Conservation (phyloP, 2,113 vertebrate genomes). For the Burhinus oedicnemus region DNA sequence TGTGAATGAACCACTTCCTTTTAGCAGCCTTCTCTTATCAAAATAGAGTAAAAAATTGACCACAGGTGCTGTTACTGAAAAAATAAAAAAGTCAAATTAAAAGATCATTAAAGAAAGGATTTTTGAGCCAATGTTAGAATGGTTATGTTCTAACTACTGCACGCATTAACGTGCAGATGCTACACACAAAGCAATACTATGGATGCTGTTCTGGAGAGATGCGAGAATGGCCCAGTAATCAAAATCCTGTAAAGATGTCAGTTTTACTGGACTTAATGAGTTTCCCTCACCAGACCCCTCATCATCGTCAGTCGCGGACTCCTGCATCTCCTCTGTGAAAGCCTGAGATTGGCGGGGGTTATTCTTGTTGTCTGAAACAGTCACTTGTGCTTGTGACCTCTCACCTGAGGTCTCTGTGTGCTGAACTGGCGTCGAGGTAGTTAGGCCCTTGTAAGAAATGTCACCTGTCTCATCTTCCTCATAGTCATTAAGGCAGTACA, state of each 20-base stretch:
- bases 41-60: conserved; percentile 21
- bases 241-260: conserved; percentile 76
- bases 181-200: conserved; percentile 72
- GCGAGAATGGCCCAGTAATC: conserved; percentile 78
- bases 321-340: conserved; percentile 85
- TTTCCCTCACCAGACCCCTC: conserved; percentile 95
- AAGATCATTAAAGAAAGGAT: conserved; percentile 12
- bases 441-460: conserved; percentile 82
- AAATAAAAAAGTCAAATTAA: background rate
- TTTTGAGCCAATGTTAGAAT: conserved; percentile 10
- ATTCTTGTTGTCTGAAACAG: conserved; percentile 84
- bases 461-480: conserved; percentile 94
- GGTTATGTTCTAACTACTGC: conserved; percentile 32
- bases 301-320: conserved; percentile 80
- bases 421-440: conserved; percentile 83
- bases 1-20: conserved; percentile 52
- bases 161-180: conserved; percentile 67
- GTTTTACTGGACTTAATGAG: conserved; percentile 81
- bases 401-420: conserved; percentile 83
- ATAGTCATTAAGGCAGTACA: conserved; percentile 94
- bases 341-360: conserved; percentile 81
- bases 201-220: conserved; percentile 76
- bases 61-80: conserved; percentile 28
- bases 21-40: conserved; percentile 83
- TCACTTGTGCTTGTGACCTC: conserved; percentile 81